phyloP scores from a whole-genome alignment of 2,113 vertebrate genomes.

The Oryzias melastigma region DNA sequence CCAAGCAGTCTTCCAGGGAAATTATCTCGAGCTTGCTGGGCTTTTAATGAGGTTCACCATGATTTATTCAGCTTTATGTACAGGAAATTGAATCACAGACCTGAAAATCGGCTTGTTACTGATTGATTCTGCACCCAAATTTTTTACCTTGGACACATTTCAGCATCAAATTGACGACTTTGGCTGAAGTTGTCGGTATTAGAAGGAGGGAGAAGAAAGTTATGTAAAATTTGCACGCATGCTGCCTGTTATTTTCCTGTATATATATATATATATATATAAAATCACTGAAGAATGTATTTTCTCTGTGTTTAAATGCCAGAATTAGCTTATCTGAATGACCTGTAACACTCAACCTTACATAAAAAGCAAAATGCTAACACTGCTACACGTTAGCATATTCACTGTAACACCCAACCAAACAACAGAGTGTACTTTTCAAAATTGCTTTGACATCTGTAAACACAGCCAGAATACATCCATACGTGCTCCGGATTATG shows the following conservation, averaged over 20 bases:
- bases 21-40: constrained; percentile 56
- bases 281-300: too few relatives aligned
- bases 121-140: constrained; percentile 57
- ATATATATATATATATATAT: too few relatives aligned
- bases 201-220: constrained; percentile 45
- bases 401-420: too few relatives aligned
- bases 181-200: constrained; percentile 27
- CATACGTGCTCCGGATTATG: too few relatives aligned
- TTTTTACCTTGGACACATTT: constrained; percentile 56
- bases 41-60: constrained; percentile 65
- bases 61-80: constrained; percentile 65
- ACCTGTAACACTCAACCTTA: too few relatives aligned
- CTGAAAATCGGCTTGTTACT: constrained; percentile 61
- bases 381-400: too few relatives aligned
- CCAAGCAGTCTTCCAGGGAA: constrained; percentile 50
- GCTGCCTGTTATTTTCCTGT: not conserved
- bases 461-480: too few relatives aligned
- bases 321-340: too few relatives aligned
- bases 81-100: constrained; percentile 55
- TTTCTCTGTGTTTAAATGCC: too few relatives aligned
- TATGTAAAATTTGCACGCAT: constrained; percentile 24
- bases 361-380: too few relatives aligned
- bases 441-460: too few relatives aligned
- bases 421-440: too few relatives aligned
- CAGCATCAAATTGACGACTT: constrained; percentile 50